These are phyloP conservation scores for Telmatherina bonti DNA, from an alignment of 2,797 vertebrate species.

Conservation along the genomic window DNA sequence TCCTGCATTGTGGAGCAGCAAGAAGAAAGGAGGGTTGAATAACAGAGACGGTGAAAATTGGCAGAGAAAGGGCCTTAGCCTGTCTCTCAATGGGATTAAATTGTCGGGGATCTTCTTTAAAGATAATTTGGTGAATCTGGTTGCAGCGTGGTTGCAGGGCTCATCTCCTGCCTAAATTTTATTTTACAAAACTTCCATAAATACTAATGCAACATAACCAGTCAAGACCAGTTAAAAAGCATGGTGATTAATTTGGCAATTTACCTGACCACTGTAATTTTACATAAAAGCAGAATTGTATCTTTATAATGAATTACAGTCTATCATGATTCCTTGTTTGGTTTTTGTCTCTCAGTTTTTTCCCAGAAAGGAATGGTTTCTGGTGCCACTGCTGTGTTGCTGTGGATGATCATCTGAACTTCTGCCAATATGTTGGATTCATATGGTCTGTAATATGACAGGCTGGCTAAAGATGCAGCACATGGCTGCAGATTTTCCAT, in stretches of 20 bases:
- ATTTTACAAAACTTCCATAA: conserved; percentile 54
- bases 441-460: neutral
- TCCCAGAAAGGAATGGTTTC: no score
- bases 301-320: conserved; percentile 2
- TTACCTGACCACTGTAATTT: neutral
- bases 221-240: conserved; percentile 17
- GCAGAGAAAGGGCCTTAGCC: conserved; percentile 84
- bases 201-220: conserved; percentile 66
- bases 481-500: neutral
- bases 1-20: conserved; percentile 77
- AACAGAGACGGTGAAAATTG: conserved; percentile 78
- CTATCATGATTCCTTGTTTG: neutral
- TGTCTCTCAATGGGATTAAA: conserved; percentile 89
- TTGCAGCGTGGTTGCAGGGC: conserved; percentile 82
- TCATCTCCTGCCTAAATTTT: conserved; percentile 34
- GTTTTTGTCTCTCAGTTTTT: neutral
- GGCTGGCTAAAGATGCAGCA: neutral
- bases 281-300: neutral
- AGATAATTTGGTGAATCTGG: conserved; percentile 85
- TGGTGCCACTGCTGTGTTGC: neutral
- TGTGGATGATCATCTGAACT: conserved; percentile 6
- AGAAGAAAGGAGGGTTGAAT: conserved; percentile 77
- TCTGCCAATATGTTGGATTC: conserved; percentile 3
- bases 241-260: neutral
- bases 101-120: conserved; percentile 89